Evolutionary conservation across 1,140 invertebrate species (phyloP), one percentile per base, ranked within the genome.

Genomic region (Theocolax elegans): DNA sequence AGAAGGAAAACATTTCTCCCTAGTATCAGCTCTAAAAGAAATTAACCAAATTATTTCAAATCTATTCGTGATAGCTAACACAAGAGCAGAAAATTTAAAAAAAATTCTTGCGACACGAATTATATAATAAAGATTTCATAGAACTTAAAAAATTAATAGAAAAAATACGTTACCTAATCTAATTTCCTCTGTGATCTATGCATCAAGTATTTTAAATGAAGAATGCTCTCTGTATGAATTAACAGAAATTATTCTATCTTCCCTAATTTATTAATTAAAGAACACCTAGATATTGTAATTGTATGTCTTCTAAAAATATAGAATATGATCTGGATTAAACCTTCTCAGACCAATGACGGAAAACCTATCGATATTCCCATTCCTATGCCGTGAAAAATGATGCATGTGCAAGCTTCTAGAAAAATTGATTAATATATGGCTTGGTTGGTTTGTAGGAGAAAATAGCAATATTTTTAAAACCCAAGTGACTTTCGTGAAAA

Each of bases 311-410:
- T 70, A 0, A 29, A 71, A n/a, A 64, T 81, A 12, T 76, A 76
- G 53, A 83, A 82, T 62, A 38, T 63, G 25, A 75, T 77, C 6
- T 62, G 80, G 19, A 21, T 48, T 46, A 40, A 51, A 17, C 35
- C 71, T 15, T 83, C 77, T 53, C 81, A 77, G 12, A 25, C n/a
- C 1, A 48, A 42, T 25, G 82, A 78, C 75, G 83, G 78, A 73
- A 19, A 44, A 3, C 71, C 80, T 1, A 76, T 59, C 29, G 71
- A 81, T 3, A 77, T 81, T 3, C 68, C 76, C 9, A 72, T 85
- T 72, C 71, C 67, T 0, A 84, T 84, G 72, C 75, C 74, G n/a
- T 69, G 72, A 15, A 84, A 85, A 73, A 48, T 75, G n/a, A n/a
- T n/a, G n/a, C n/a, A 8, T 82, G 4, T 72, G 76, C 29, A 83